A percentile compares a stretch with the other conserved stretches of the same genome.
Evolutionary conservation across 2,797 vertebrate species (phyloP).

Genomic region (Passerculus sandwichensis): DNA sequence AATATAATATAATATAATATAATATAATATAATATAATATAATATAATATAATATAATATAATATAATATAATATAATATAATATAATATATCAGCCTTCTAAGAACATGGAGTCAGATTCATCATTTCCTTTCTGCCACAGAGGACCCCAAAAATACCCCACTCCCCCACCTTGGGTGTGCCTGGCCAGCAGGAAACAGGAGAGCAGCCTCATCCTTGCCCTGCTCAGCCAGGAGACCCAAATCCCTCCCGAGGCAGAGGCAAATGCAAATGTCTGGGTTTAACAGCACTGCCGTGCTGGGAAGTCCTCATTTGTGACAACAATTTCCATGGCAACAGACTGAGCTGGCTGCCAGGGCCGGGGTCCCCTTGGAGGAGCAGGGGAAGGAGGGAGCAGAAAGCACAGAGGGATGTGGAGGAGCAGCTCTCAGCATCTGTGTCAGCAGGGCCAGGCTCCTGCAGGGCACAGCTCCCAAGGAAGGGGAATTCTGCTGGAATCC

Average conservation of each 20-base stretch:
- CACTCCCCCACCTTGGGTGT: neutral
- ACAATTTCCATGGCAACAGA: slow-evolving; percentile 69
- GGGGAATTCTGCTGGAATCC: neutral
- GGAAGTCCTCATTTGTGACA: slow-evolving; percentile 62
- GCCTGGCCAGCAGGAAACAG: neutral
- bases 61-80: too few relatives aligned
- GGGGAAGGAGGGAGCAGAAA: neutral
- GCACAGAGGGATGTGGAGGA: neutral
- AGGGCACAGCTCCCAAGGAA: neutral
- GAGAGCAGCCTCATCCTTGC: neutral
- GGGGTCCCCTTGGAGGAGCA: slow-evolving; percentile 20
- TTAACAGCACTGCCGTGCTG: slow-evolving; percentile 25
- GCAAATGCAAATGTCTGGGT: slow-evolving; percentile 39
- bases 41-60: too few relatives aligned
- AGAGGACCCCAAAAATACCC: too few relatives aligned
- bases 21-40: too few relatives aligned
- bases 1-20: too few relatives aligned
- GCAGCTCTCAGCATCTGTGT: neutral
- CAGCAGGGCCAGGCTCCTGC: neutral
- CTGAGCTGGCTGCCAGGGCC: neutral
- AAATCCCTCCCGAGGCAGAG: neutral
- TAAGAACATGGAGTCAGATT: too few relatives aligned
- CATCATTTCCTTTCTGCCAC: too few relatives aligned
- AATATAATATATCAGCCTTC: too few relatives aligned
- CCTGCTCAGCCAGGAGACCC: neutral